These are phyloP conservation scores for Sinohyriopsis cumingii DNA, from an alignment of 2,888 invertebrate genomes.

Conservation along the genomic window DNA sequence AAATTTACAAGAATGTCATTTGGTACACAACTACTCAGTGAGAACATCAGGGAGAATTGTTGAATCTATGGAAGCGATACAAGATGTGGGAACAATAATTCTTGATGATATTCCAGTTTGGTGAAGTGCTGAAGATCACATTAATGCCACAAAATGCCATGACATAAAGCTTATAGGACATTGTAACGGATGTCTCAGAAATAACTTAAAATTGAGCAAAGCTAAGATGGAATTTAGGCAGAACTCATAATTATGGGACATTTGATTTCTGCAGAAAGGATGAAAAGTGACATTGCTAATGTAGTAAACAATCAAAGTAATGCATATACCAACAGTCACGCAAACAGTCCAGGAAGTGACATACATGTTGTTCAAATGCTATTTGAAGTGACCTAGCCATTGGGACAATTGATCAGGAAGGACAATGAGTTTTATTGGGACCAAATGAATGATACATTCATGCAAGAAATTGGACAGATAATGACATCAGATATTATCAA, in stretches of 20 bases:
- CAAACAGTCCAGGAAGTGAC: constrained; percentile 17
- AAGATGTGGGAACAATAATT: constrained; percentile 17
- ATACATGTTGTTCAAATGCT: constrained; percentile 26
- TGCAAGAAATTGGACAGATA: constrained; percentile 17
- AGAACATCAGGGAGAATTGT: constrained; percentile 22
- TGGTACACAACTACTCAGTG: constrained; percentile 24
- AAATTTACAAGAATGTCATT: constrained; percentile 28
- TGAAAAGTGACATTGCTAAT: constrained; percentile 24
- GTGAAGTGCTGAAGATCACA: constrained; percentile 20
- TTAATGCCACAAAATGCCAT: constrained; percentile 22
- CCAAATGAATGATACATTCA: constrained; percentile 17
- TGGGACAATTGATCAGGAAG: constrained; percentile 19
- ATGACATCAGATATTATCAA: constrained; percentile 16
- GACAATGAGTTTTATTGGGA: constrained; percentile 19
- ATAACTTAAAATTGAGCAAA: constrained; percentile 22
- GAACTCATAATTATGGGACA: constrained; percentile 24
- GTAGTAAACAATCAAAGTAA: constrained; percentile 21
- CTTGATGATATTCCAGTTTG: constrained; percentile 29
- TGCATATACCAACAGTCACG: constrained; percentile 25
- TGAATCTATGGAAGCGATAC: constrained; percentile 12
- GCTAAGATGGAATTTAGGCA: constrained; percentile 17
- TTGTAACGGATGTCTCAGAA: constrained; percentile 17
- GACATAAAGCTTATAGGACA: constrained; percentile 16
- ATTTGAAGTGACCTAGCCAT: constrained; percentile 19
- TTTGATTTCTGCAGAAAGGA: constrained; percentile 17